Conservation (phyloP, 2,797 vertebrate genomes). For the Florisuga fusca region DNA sequence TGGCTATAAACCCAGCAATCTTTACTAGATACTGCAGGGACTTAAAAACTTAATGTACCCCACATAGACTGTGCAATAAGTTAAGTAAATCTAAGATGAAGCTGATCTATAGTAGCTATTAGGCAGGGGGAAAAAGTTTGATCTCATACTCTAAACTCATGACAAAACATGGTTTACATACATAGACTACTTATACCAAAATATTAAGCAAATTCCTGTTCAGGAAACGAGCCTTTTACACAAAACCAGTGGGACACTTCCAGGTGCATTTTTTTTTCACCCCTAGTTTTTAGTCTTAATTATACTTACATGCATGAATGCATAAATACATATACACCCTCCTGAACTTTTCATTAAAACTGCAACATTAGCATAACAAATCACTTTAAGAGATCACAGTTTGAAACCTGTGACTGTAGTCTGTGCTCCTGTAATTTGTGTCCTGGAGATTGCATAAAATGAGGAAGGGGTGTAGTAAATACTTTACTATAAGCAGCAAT, state of each 20-base stretch:
- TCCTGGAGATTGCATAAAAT: background rate
- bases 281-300: background rate
- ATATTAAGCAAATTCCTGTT: background rate
- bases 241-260: background rate
- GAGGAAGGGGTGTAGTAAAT: background rate
- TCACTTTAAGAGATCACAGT: background rate
- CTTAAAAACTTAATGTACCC: background rate
- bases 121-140: background rate
- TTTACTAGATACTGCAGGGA: background rate
- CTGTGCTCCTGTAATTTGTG: background rate
- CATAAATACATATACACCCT: background rate
- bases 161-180: background rate
- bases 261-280: background rate
- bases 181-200: background rate
- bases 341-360: background rate
- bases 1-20: background rate
- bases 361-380: background rate
- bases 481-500: background rate
- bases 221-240: background rate
- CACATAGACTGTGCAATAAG: background rate
- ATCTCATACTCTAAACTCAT: background rate
- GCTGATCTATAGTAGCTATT: background rate
- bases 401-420: background rate
- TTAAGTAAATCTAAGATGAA: accelerated
- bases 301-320: background rate